Conservation (phyloP, 2,113 vertebrate genomes). For the Petrocephalus microphthalmus region DNA sequence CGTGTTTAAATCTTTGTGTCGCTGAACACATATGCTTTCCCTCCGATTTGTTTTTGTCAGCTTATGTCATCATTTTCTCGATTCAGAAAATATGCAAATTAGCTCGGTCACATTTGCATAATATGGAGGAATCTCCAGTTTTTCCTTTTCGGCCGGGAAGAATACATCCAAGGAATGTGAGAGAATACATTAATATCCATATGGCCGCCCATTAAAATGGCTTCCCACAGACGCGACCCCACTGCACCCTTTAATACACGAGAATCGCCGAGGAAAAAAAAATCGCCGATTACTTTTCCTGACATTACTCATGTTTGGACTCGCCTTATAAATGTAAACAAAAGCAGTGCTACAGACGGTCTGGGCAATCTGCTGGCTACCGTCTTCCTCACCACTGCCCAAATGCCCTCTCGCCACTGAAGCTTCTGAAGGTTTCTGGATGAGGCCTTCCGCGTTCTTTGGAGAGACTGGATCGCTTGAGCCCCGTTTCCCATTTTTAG, state of each 20-base stretch:
- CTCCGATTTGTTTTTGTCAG: constrained; percentile 13
- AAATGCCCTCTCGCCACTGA: background rate
- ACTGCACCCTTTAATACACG: background rate
- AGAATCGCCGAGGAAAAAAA: background rate
- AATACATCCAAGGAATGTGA: background rate
- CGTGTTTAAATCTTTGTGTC: background rate
- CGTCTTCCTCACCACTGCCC: no score
- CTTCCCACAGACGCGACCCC: background rate
- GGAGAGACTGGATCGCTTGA: background rate
- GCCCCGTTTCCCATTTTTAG: background rate
- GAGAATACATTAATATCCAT: constrained; percentile 15
- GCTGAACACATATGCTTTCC: background rate
- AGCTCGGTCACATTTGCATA: constrained; percentile 20
- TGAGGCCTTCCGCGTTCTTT: background rate
- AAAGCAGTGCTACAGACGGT: background rate
- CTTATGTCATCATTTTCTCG: constrained; percentile 19
- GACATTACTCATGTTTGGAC: background rate
- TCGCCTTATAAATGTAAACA: background rate
- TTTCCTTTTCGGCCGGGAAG: constrained; percentile 28
- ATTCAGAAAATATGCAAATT: constrained; percentile 17
- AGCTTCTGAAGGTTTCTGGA: background rate
- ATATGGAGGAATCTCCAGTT: constrained; percentile 21
- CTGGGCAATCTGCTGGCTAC: background rate
- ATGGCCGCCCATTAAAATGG: background rate
- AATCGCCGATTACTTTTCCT: background rate